Base-by-base conservation (phyloP, 2,113 vertebrate species). In the Ceyx margarethae region DNA sequence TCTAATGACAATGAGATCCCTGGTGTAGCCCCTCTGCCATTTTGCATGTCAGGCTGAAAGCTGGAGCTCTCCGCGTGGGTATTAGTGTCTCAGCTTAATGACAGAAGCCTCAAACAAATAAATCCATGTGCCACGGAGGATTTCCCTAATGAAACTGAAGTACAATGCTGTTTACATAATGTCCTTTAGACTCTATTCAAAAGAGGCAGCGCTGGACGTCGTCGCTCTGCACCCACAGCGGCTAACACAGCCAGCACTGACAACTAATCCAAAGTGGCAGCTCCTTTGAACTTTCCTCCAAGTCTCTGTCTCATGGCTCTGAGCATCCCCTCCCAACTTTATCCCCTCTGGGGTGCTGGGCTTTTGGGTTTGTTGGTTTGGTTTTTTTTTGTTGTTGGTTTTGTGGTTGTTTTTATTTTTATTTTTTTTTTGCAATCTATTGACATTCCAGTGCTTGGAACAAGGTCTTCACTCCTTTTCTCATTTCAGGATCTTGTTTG, bases 401-500 rank as follows among this genome's bases (percentile, higher is more conserved):
- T 51, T 14, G 53, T 29, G 71, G n/a, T 21, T 11, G 22, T 5
- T 11, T 46, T 28, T 3, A 18, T 40, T 28, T 28, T 35, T 23
- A 21, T 45, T 72, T 54, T 42, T 50, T 58, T 29, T 80, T 80
- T 79, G 57, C 81, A 67, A 85, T 95, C 94, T 96, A 88, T 86
- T 96, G 97, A 96, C 96, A 96, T 96, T 94, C 96, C 95, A 97
- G 96, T 95, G 96, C 96, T 97, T 95, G 96, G 96, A 97, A 95
- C 96, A 95, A 98, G 96, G 97, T 97, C 97, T 97, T 95, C 96
- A 89, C 97, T 98, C 96, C 96, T 96, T 95, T 96, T 97, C 97
- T 97, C 97, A 92, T 97, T 97, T 97, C 94, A 3, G 96, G 96
- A 96, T 97, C 95, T 97, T 96, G 96, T 97, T 97, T 97, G 96